Percentiles rank a stretch among this genome's conserved stretches.
Evolutionary conservation across 2,797 vertebrate species (phyloP).

Genomic region (Enteromius unitaeniatus): DNA sequence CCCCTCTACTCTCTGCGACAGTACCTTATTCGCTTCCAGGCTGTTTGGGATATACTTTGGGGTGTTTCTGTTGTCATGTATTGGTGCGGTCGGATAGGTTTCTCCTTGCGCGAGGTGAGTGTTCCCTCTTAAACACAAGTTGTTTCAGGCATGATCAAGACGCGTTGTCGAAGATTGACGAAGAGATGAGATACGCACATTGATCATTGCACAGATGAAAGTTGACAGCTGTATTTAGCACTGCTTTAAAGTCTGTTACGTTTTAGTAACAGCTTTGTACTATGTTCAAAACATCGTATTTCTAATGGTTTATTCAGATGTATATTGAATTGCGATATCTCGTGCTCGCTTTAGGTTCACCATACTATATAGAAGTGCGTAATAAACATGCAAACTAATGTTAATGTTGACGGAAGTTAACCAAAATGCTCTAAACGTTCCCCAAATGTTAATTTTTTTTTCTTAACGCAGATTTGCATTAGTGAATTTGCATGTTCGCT

Average conservation of each 20-base stretch:
- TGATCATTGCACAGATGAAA: neutral
- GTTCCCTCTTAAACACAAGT: slow-evolving; percentile 1
- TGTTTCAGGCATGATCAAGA: neutral
- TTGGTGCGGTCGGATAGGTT: slow-evolving; percentile 3
- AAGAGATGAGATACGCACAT: neutral
- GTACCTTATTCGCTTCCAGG: neutral
- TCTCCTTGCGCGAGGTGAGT: slow-evolving; percentile 48
- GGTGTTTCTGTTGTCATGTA: slow-evolving; percentile 4
- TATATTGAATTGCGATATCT: neutral
- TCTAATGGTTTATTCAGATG: neutral
- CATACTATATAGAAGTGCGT: neutral
- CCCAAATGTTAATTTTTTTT: slow-evolving; percentile 17
- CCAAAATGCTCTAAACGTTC: slow-evolving; percentile 12
- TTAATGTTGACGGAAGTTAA: slow-evolving; percentile 52
- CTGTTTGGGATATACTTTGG: neutral
- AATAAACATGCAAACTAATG: neutral
- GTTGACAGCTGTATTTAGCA: neutral
- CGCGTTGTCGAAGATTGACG: neutral
- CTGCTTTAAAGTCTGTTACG: neutral
- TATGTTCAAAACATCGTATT: neutral
- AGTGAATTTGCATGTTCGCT: slow-evolving; percentile 28
- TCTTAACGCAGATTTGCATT: slow-evolving; percentile 16
- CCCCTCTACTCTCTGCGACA: neutral
- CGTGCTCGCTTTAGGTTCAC: slow-evolving; percentile 1
- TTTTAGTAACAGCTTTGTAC: neutral